phyloP scores from a whole-genome alignment of 2,888 invertebrate genomes.

The Cordylochernes scorpioides region DNA sequence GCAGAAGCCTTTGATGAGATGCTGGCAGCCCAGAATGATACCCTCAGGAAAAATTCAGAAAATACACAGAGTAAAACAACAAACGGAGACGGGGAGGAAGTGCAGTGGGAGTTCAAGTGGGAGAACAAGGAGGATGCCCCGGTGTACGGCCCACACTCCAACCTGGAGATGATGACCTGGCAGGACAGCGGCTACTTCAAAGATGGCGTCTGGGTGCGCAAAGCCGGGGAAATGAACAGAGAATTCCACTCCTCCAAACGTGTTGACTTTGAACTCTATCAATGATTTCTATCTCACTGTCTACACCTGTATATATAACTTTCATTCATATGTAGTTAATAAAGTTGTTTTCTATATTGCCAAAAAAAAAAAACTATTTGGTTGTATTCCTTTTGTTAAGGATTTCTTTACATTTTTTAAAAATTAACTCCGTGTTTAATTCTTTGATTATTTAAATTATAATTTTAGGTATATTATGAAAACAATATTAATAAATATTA shows the following conservation, averaged over 20 bases:
- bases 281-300: too few relatives aligned
- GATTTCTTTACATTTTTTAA: too few relatives aligned
- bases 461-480: too few relatives aligned
- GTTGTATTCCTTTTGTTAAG: too few relatives aligned
- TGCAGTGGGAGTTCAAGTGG: slow-evolving; percentile 79
- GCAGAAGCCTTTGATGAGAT: slow-evolving; percentile 62
- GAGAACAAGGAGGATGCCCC: slow-evolving; percentile 41
- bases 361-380: too few relatives aligned
- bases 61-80: slow-evolving; percentile 2
- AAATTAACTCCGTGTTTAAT: too few relatives aligned
- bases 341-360: too few relatives aligned
- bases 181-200: slow-evolving; percentile 56
- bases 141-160: slow-evolving; percentile 55
- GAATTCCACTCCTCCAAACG: slow-evolving; percentile 61
- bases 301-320: too few relatives aligned
- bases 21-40: slow-evolving; percentile 1
- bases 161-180: slow-evolving; percentile 68
- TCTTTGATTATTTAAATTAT: too few relatives aligned
- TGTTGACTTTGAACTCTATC: slow-evolving; percentile 79
- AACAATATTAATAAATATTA: too few relatives aligned
- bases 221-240: slow-evolving; percentile 39
- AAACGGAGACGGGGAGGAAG: slow-evolving; percentile 18
- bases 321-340: too few relatives aligned
- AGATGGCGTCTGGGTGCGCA: slow-evolving; percentile 48
- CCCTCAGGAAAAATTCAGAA: slow-evolving; percentile 1